Conservation (phyloP, 1,140 invertebrate species). For the Drosophila rhopaloa region DNA sequence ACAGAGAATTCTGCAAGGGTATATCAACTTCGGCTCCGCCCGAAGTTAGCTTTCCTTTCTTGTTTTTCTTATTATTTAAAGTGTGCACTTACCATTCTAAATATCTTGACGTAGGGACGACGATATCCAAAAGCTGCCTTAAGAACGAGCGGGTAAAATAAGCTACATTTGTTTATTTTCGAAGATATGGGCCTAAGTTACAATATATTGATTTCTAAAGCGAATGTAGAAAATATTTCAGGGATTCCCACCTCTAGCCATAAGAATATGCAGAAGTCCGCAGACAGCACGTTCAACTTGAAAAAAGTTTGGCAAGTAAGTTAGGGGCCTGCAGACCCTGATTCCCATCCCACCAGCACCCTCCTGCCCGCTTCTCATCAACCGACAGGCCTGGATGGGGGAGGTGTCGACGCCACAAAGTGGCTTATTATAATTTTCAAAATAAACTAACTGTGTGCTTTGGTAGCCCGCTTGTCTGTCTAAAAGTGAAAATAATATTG, state of each 20-base stretch:
- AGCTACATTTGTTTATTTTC: too few relatives aligned
- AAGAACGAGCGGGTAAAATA: too few relatives aligned
- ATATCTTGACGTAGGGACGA: too few relatives aligned
- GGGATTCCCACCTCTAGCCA: background rate
- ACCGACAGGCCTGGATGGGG: background rate
- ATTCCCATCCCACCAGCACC: background rate
- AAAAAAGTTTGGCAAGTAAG: constrained; percentile 25
- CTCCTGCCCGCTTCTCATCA: background rate
- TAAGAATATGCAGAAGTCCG: background rate
- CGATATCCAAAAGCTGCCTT: too few relatives aligned
- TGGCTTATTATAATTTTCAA: constrained; percentile 76
- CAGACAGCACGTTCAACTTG: constrained; percentile 20
- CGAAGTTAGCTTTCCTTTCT: too few relatives aligned
- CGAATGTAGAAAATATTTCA: too few relatives aligned
- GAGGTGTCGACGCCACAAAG: constrained; percentile 33
- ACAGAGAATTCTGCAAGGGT: too few relatives aligned
- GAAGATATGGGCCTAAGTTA: too few relatives aligned
- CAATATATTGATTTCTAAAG: too few relatives aligned
- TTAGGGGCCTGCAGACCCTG: background rate
- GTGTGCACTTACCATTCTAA: too few relatives aligned
- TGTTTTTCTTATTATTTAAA: too few relatives aligned
- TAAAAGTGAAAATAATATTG: constrained; percentile 72
- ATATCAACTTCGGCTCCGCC: too few relatives aligned
- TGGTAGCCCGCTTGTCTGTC: constrained; percentile 39
- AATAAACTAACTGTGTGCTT: constrained; percentile 65